These are phyloP conservation scores for Laticauda colubrina DNA, from an alignment of 2,113 vertebrate species.

Conservation along the genomic window DNA sequence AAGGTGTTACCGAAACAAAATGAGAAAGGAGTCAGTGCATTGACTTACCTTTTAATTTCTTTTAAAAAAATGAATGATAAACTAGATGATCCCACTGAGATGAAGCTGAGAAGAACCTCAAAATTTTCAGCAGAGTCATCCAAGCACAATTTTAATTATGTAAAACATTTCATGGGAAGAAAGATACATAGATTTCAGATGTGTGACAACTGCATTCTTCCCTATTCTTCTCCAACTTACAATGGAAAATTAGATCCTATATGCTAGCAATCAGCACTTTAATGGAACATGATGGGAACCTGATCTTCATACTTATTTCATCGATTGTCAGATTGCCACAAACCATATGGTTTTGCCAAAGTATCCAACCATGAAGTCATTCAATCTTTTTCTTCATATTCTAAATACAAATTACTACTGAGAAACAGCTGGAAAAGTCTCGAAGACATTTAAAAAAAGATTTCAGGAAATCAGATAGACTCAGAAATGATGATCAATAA, in stretches of 20 bases:
- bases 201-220: background rate
- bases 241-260: background rate
- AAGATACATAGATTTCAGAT: background rate
- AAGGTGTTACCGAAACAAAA: background rate
- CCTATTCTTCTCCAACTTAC: background rate
- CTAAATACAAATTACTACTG: background rate
- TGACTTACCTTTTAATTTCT: background rate
- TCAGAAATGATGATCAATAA: background rate
- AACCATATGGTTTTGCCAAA: background rate
- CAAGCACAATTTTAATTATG: background rate
- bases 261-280: background rate
- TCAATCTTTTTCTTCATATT: background rate
- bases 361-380: background rate
- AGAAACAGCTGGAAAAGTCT: background rate
- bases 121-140: background rate
- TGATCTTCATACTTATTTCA: background rate
- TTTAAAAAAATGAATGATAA: background rate
- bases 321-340: background rate
- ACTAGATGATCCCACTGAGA: background rate
- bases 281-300: background rate
- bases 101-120: background rate
- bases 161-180: background rate
- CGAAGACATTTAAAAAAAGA: background rate
- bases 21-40: background rate
- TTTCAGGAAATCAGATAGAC: background rate